Conservation (phyloP, 2,888 invertebrate genomes). For the Napeogenes sylphis region DNA sequence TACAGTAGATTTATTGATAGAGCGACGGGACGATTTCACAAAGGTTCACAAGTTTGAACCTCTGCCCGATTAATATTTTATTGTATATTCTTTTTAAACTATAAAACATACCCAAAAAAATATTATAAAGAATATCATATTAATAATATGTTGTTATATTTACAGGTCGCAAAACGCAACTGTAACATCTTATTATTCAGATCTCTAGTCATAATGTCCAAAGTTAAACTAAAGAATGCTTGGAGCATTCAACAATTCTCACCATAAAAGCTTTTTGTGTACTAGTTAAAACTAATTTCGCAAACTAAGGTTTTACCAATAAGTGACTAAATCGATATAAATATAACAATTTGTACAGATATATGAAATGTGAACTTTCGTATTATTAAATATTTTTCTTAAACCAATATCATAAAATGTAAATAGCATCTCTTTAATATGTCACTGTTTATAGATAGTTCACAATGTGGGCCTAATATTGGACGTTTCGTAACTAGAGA, state of each 20-base stretch:
- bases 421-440: slow-evolving; percentile 46
- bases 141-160: slow-evolving; percentile 1
- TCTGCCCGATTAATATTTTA: no score
- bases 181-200: slow-evolving; percentile 24
- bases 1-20: no score
- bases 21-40: no score
- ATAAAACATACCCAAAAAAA: no score
- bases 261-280: slow-evolving; percentile 40
- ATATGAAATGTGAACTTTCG: slow-evolving; percentile 41
- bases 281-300: slow-evolving; percentile 11
- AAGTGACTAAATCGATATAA: slow-evolving; percentile 24
- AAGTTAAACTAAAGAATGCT: slow-evolving; percentile 25
- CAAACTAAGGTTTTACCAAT: slow-evolving; percentile 3
- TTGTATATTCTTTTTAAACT: no score
- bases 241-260: not conserved
- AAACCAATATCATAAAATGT: slow-evolving; percentile 44
- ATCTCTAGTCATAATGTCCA: slow-evolving; percentile 39
- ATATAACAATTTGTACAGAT: slow-evolving; percentile 51
- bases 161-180: slow-evolving; percentile 22
- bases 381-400: slow-evolving; percentile 55
- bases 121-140: not conserved
- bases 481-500: slow-evolving; percentile 26
- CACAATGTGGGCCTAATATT: slow-evolving; percentile 31
- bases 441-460: slow-evolving; percentile 37
- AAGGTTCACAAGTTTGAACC: no score